Percentiles rank a stretch among this genome's conserved stretches.
Evolutionary conservation across 1,140 invertebrate genomes (phyloP).

Genomic region (Drosophila watanabei): DNA sequence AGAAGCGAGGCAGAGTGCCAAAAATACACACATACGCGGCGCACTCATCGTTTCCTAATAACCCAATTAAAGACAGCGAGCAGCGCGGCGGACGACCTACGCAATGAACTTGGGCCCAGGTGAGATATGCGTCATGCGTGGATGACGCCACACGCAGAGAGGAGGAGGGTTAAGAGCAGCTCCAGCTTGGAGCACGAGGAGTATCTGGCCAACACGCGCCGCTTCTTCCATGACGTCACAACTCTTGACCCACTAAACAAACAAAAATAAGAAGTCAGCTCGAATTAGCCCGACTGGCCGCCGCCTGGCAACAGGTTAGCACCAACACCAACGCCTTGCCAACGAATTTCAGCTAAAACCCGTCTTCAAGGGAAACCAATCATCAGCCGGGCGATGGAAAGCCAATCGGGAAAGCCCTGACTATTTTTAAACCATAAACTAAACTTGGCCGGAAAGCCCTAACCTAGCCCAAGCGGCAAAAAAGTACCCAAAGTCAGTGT

Average conservation of each 20-base stretch:
- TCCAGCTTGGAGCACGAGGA: neutral
- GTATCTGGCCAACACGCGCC: conserved; percentile 36
- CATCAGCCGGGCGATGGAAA: neutral
- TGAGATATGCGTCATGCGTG: conserved; percentile 57
- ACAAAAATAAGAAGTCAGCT: neutral
- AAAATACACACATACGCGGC: conserved; percentile 40
- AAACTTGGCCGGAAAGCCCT: conserved; percentile 46
- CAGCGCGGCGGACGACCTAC: conserved; percentile 51
- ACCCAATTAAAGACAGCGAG: conserved; percentile 68
- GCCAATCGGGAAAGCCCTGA: conserved; percentile 5
- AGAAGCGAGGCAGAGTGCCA: conserved; percentile 16
- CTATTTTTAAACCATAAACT: conserved; percentile 24
- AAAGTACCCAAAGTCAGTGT: conserved; percentile 6
- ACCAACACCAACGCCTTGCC: neutral
- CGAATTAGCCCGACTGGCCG: neutral
- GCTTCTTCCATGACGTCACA: conserved; percentile 62
- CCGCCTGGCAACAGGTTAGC: conserved; percentile 10
- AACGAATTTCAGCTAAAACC: neutral
- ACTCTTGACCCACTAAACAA: conserved; percentile 55
- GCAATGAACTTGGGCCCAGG: conserved; percentile 47
- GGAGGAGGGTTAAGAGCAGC: neutral
- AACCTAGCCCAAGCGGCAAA: conserved; percentile 61
- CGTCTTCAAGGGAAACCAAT: neutral
- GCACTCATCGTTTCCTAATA: conserved; percentile 73
- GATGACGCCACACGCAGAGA: conserved; percentile 44